Conservation (phyloP, 2,113 vertebrate species). For the Chitala chitala region DNA sequence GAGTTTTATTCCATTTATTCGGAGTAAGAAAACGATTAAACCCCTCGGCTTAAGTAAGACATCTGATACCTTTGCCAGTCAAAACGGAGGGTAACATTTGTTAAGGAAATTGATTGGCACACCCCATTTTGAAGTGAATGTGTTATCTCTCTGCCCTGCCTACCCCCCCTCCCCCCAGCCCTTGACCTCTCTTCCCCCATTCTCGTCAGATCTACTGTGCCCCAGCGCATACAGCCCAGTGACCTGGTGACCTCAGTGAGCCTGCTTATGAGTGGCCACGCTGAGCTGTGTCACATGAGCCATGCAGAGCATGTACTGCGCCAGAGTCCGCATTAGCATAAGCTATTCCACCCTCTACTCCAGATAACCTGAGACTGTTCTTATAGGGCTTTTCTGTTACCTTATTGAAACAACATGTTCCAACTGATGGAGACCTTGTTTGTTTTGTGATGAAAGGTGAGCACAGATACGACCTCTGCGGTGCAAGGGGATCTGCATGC, state of each 20-base stretch:
- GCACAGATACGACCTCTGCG: conserved; percentile 1
- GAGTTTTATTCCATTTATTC: too few relatives aligned
- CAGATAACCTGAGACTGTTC: conserved; percentile 6
- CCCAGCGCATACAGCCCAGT: neutral
- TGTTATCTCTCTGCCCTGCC: too few relatives aligned
- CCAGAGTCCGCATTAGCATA: too few relatives aligned
- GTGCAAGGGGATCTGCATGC: conserved; percentile 21
- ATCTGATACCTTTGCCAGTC: neutral
- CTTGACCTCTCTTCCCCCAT: neutral
- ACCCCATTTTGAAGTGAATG: neutral
- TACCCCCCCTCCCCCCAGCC: too few relatives aligned
- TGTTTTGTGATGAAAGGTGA: conserved; percentile 31
- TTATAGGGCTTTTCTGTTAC: conserved; percentile 25
- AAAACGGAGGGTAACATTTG: neutral
- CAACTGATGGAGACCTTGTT: too few relatives aligned
- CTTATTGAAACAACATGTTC: too few relatives aligned
- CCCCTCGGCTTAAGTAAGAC: too few relatives aligned
- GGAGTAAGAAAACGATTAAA: too few relatives aligned
- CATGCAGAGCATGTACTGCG: neutral
- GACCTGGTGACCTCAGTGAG: neutral
- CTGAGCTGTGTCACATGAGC: neutral
- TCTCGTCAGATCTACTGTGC: too few relatives aligned
- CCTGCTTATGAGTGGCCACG: neutral
- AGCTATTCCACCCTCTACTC: neutral
- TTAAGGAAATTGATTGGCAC: neutral